Evolutionary conservation across 2,888 invertebrate species (phyloP).

Genomic region (Xestoiulus laeticollis): DNA sequence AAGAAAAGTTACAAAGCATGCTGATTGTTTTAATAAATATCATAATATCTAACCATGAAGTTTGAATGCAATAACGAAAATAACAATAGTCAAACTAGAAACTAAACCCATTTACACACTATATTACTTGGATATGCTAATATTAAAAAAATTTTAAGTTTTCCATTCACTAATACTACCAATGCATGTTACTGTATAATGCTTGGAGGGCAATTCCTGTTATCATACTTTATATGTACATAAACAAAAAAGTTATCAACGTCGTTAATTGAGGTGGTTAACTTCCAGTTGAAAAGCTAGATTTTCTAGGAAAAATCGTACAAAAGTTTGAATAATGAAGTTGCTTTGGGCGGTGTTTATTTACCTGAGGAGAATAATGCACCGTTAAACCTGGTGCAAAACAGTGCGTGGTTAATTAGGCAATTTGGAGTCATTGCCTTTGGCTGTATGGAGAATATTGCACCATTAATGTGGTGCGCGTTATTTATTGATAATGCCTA

Average conservation of each 20-base stretch:
- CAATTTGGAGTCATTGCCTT: conserved; percentile 1
- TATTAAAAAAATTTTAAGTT: too few relatives aligned
- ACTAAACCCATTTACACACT: too few relatives aligned
- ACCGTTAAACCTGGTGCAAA: background rate
- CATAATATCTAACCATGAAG: too few relatives aligned
- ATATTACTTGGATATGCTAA: too few relatives aligned
- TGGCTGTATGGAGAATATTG: background rate
- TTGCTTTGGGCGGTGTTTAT: background rate
- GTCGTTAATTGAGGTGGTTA: background rate
- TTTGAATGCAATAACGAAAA: too few relatives aligned
- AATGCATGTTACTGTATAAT: too few relatives aligned
- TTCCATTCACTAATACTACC: too few relatives aligned
- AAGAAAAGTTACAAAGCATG: too few relatives aligned
- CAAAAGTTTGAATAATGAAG: background rate
- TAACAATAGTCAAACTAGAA: too few relatives aligned
- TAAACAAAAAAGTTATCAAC: background rate
- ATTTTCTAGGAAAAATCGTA: background rate
- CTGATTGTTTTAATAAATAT: too few relatives aligned
- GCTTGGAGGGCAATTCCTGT: too few relatives aligned
- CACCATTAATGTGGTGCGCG: background rate
- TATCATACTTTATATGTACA: too few relatives aligned
- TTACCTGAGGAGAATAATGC: background rate
- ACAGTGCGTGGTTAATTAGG: conserved; percentile 16
- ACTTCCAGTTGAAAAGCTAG: background rate
- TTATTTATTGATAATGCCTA: background rate